These are phyloP conservation scores for Mixornis gularis DNA, from an alignment of 2,113 vertebrate species.

Conservation along the genomic window DNA sequence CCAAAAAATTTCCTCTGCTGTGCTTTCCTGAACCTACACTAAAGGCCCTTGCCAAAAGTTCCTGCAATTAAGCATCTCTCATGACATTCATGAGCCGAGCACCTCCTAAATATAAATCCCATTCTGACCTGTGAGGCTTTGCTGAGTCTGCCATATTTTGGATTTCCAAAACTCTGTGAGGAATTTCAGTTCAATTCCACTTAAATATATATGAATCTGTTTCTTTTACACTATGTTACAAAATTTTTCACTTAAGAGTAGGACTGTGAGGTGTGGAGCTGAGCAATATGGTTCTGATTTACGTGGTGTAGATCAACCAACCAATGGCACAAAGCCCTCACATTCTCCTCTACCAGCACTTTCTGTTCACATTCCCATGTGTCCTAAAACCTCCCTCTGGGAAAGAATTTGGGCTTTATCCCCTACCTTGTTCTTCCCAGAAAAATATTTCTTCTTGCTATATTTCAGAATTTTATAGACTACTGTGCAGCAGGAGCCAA, in stretches of 20 bases:
- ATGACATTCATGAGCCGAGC: rapidly evolving
- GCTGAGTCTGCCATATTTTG: not conserved
- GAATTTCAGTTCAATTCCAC: not conserved
- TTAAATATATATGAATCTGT: not conserved
- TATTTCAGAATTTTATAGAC: not conserved
- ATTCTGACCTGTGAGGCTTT: not conserved
- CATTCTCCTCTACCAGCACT: not conserved
- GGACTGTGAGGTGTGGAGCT: not conserved
- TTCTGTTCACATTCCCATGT: not conserved
- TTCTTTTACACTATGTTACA: not conserved
- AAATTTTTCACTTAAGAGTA: not conserved
- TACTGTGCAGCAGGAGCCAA: not conserved
- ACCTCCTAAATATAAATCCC: not conserved
- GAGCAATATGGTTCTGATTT: not conserved
- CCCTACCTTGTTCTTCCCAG: not conserved
- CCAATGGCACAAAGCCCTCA: not conserved
- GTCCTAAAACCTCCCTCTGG: not conserved
- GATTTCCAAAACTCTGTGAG: not conserved
- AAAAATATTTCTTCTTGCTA: not conserved
- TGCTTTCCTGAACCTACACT: not conserved
- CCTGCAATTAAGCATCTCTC: not conserved
- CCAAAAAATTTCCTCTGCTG: not conserved
- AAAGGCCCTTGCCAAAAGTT: not conserved
- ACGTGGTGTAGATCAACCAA: rapidly evolving
- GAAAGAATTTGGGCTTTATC: not conserved